These are phyloP conservation scores for Zaprionus camerounensis DNA, from an alignment of 1,140 invertebrate genomes.

Conservation along the genomic window DNA sequence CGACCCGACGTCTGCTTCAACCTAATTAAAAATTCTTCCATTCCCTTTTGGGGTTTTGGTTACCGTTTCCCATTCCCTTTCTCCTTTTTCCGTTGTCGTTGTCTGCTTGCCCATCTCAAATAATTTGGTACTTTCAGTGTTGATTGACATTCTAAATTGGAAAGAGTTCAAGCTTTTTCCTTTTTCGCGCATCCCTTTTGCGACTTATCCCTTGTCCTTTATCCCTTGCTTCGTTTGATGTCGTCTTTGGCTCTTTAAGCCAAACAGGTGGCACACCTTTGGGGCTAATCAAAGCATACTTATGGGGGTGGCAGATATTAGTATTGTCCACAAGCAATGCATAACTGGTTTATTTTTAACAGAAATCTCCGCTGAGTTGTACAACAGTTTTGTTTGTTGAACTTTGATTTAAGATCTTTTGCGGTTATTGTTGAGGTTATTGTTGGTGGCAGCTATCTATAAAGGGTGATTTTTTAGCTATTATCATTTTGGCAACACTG, in stretches of 20 bases:
- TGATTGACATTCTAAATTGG: conserved; percentile 42
- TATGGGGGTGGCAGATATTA: neutral
- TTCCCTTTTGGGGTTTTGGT: conserved; percentile 10
- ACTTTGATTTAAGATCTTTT: neutral
- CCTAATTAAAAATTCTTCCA: conserved; percentile 1
- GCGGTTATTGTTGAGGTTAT: neutral
- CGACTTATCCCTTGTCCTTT: neutral
- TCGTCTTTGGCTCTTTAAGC: neutral
- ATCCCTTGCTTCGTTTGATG: conserved; percentile 3
- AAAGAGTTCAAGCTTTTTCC: conserved; percentile 12
- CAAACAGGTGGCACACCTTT: neutral
- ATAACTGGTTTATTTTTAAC: neutral
- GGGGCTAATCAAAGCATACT: neutral
- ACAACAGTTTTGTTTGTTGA: neutral
- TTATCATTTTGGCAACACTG: too few relatives aligned
- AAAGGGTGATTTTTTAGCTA: too few relatives aligned
- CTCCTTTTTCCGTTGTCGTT: conserved; percentile 4
- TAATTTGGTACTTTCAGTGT: conserved; percentile 8
- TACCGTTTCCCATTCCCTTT: neutral
- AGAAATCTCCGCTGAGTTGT: too few relatives aligned
- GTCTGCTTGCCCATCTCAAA: conserved; percentile 6
- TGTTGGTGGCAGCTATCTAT: too few relatives aligned
- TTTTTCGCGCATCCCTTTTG: conserved; percentile 15
- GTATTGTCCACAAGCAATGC: neutral
- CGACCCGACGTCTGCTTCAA: conserved; percentile 4